Percentiles rank a stretch among this genome's conserved stretches.
These are phyloP conservation scores for Pleuronectes platessa DNA, from an alignment of 2,113 vertebrate genomes.

Conservation along the genomic window DNA sequence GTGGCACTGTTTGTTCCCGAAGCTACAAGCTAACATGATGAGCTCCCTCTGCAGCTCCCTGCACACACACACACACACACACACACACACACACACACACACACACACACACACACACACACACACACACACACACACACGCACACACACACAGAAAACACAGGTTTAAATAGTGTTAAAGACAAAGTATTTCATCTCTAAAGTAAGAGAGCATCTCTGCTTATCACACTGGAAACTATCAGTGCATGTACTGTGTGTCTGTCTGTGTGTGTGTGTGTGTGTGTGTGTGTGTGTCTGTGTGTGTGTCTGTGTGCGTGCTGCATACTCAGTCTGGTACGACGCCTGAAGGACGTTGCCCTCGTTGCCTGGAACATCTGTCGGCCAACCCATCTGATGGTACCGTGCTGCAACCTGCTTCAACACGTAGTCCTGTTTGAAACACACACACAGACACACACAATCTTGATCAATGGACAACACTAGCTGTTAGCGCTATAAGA, in stretches of 20 bases:
- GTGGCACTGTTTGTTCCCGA: slow-evolving; percentile 98
- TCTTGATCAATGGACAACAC: background rate
- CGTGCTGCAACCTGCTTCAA: slow-evolving; percentile 93
- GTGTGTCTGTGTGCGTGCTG: background rate
- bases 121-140: no score
- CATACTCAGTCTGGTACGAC: slow-evolving; percentile 94
- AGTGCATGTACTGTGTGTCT: background rate
- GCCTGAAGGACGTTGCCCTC: slow-evolving; percentile 89
- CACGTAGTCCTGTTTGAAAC: slow-evolving; percentile 88
- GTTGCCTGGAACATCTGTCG: slow-evolving; percentile 76
- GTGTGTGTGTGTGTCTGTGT: background rate
- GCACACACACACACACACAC: slow-evolving; percentile 7
- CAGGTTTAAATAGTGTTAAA: no score
- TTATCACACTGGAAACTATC: no score
- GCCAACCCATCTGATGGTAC: slow-evolving; percentile 96
- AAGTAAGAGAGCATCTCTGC: no score
- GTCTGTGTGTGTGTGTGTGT: background rate
- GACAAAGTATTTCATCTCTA: no score
- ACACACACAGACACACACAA: slow-evolving; percentile 14
- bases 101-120: no score
- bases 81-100: no score
- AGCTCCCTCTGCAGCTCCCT: slow-evolving; percentile 95
- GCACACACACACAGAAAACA: no score
- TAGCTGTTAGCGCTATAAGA: background rate
- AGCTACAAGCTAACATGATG: slow-evolving; percentile 96